Conservation (phyloP, 2,888 invertebrate species). For the Diabrotica balteata region DNA sequence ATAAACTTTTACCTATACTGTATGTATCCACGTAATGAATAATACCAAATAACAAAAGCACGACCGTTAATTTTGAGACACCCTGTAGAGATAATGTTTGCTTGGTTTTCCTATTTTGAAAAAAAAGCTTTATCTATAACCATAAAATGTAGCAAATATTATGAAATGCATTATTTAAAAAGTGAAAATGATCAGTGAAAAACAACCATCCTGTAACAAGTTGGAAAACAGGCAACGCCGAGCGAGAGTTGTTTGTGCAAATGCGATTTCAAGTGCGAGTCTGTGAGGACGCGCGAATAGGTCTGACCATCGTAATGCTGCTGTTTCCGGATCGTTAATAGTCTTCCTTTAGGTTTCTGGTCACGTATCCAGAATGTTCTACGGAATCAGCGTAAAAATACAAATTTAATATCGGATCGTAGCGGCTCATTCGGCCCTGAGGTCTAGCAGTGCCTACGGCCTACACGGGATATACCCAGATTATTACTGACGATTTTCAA, state of each 20-base stretch:
- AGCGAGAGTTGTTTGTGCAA: conserved; percentile 40
- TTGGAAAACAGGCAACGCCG: conserved; percentile 19
- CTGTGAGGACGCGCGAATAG: conserved; percentile 48
- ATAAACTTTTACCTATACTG: too few relatives aligned
- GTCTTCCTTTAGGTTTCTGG: conserved; percentile 64
- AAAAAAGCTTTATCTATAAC: too few relatives aligned
- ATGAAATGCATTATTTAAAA: too few relatives aligned
- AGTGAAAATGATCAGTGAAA: too few relatives aligned
- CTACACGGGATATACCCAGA: conserved; percentile 49
- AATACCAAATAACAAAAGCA: too few relatives aligned
- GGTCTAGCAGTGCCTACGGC: conserved; percentile 45
- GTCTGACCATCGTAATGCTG: conserved; percentile 55
- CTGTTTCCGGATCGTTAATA: conserved; percentile 65
- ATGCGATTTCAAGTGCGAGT: conserved; percentile 1
- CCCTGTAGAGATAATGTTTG: too few relatives aligned
- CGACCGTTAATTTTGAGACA: too few relatives aligned
- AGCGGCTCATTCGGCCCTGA: conserved; percentile 52
- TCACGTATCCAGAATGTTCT: conserved; percentile 65
- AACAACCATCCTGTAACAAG: conserved; percentile 8
- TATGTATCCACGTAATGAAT: too few relatives aligned
- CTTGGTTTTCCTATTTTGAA: too few relatives aligned
- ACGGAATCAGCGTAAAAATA: conserved; percentile 71
- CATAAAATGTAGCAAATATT: too few relatives aligned
- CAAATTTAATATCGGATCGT: conserved; percentile 67
- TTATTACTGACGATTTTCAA: conserved; percentile 52